These are phyloP conservation scores for Neoseiulus cucumeris DNA, from an alignment of 1,140 invertebrate species.

Conservation along the genomic window DNA sequence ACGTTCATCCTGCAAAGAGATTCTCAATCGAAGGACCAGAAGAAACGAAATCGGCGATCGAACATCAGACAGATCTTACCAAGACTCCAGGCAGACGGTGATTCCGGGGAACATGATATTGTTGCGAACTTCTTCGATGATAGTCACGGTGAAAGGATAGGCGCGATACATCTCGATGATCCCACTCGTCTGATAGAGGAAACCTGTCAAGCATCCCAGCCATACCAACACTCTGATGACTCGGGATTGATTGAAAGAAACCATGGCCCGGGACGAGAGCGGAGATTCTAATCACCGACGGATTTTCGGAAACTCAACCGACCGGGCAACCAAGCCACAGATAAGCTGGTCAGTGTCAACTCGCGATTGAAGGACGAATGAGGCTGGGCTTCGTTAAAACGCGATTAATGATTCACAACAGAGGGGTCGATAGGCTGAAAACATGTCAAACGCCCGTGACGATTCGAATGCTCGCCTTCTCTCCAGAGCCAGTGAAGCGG, in stretches of 20 bases:
- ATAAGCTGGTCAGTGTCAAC: neutral
- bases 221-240: conserved; percentile 6
- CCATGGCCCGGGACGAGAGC: neutral
- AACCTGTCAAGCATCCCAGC: neutral
- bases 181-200: neutral
- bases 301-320: neutral
- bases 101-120: neutral
- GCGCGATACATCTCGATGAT: neutral
- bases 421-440: conserved; percentile 3
- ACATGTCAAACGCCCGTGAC: neutral
- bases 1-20: neutral
- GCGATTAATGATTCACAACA: conserved; percentile 10
- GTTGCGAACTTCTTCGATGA: conserved; percentile 6
- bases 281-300: neutral
- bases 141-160: conserved; percentile 5
- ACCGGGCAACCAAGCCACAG: neutral
- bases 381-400: too few relatives aligned
- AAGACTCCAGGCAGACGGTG: neutral
- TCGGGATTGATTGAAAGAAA: neutral
- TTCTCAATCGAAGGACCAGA: too few relatives aligned
- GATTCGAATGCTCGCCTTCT: too few relatives aligned
- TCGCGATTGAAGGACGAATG: neutral
- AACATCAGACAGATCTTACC: too few relatives aligned
- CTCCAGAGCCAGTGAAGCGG: too few relatives aligned
- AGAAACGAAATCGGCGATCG: too few relatives aligned